Conservation (phyloP, 2,113 vertebrate species). For the Pteropus alecto region DNA sequence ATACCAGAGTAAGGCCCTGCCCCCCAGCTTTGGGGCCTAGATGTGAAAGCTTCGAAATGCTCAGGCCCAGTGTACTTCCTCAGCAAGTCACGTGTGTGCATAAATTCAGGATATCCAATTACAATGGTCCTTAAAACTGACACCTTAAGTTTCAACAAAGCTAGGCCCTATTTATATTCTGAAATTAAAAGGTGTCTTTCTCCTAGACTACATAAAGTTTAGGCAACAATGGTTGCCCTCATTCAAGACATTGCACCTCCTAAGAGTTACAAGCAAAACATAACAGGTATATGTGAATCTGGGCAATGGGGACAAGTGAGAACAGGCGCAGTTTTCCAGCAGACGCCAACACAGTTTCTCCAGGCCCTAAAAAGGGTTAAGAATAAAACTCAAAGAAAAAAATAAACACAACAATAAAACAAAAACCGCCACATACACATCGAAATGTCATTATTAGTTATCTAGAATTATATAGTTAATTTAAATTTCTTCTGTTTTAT, state of each 20-base stretch:
- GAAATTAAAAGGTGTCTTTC: background rate
- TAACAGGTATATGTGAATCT: background rate
- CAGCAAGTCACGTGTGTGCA: background rate
- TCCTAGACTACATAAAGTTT: background rate
- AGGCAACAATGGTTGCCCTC: background rate
- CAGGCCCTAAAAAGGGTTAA: background rate
- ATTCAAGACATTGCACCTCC: background rate
- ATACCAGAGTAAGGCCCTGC: background rate
- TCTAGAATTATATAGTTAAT: background rate
- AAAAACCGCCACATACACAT: background rate
- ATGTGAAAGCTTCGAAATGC: background rate
- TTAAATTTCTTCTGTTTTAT: background rate
- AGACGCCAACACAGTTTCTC: background rate
- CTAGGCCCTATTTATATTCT: background rate
- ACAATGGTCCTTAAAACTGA: fast-evolving
- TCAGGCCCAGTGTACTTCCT: background rate
- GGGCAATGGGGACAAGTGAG: background rate
- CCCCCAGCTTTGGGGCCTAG: background rate
- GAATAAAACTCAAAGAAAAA: background rate
- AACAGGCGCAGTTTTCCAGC: fast-evolving
- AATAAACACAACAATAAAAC: background rate
- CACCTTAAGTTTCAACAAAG: background rate
- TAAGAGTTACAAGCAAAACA: background rate
- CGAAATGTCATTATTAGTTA: background rate
- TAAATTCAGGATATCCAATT: background rate